Percentiles rank a stretch among this genome's conserved stretches.
phyloP scores from a whole-genome alignment of 2,888 invertebrate species.

The Escarpia spicata region DNA sequence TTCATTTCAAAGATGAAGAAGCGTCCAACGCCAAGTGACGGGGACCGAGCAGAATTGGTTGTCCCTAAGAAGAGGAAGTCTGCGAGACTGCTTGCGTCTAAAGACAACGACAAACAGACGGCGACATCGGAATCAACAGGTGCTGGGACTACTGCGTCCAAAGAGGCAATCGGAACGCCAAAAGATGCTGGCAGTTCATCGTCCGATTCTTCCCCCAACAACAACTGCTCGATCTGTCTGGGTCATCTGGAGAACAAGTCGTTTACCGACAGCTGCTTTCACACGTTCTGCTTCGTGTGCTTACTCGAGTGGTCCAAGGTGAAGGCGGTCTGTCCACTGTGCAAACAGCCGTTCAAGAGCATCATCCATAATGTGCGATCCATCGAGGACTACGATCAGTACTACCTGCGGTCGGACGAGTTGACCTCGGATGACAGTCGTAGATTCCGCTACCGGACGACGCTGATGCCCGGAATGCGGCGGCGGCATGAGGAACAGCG shows the following conservation, averaged over 20 bases:
- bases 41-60: not conserved
- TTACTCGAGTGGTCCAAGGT: constrained; percentile 94
- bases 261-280: constrained; percentile 90
- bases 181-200: not conserved
- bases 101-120: not conserved
- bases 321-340: constrained; percentile 92
- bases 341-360: constrained; percentile 89
- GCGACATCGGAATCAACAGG: not conserved
- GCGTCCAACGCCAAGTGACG: not conserved
- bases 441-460: constrained; percentile 63
- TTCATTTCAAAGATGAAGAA: not conserved
- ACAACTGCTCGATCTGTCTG: constrained; percentile 90
- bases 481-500: constrained; percentile 37
- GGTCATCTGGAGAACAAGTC: constrained; percentile 87
- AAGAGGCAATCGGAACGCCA: not conserved
- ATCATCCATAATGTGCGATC: constrained; percentile 93
- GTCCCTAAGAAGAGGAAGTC: constrained; percentile 5
- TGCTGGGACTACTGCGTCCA: not conserved
- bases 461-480: constrained; percentile 56
- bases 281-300: constrained; percentile 94
- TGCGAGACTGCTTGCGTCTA: not conserved
- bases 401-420: constrained; percentile 66
- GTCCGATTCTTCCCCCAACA: constrained; percentile 34
- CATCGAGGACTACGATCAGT: constrained; percentile 87
- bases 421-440: constrained; percentile 33